These are phyloP conservation scores for Cryptosula pallasiana DNA, from an alignment of 2,888 invertebrate genomes.

Conservation along the genomic window DNA sequence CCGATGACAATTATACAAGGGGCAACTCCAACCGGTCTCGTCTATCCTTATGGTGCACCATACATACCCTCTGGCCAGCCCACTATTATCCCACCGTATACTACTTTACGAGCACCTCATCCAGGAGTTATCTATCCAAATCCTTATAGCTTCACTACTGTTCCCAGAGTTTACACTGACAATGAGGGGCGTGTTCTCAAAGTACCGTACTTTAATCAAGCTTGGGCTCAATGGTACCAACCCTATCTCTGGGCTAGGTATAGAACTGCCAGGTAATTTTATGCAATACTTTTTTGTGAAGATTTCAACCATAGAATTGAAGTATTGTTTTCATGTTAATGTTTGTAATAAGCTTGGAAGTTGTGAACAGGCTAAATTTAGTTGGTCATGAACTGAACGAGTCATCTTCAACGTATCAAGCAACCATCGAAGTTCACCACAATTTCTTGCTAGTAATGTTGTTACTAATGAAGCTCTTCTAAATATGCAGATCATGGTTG, in stretches of 20 bases:
- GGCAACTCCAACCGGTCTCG: not conserved
- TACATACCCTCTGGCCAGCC: not conserved
- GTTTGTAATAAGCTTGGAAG: too few species aligned
- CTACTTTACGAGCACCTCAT: constrained; percentile 22
- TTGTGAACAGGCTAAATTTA: too few species aligned
- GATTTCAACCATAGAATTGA: too few species aligned
- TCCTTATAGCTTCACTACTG: constrained; percentile 23
- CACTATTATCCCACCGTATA: not conserved
- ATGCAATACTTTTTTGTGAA: too few species aligned
- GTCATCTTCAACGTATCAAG: too few species aligned
- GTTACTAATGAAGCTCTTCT: too few species aligned
- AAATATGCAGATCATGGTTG: constrained; percentile 24
- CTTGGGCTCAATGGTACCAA: constrained; percentile 26
- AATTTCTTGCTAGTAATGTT: too few species aligned
- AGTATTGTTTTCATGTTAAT: too few species aligned
- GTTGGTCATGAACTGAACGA: too few species aligned
- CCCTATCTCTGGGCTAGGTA: constrained; percentile 26
- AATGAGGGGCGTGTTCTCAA: constrained; percentile 17
- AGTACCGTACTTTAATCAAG: constrained; percentile 28
- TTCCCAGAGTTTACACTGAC: constrained; percentile 22
- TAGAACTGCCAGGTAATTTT: constrained; percentile 21
- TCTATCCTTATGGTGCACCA: not conserved
- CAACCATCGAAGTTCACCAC: too few species aligned
- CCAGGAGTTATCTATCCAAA: constrained; percentile 24
- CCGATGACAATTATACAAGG: not conserved